Evolutionary conservation across 2,113 vertebrate species (phyloP).

Genomic region (Reinhardtius hippoglossoides): DNA sequence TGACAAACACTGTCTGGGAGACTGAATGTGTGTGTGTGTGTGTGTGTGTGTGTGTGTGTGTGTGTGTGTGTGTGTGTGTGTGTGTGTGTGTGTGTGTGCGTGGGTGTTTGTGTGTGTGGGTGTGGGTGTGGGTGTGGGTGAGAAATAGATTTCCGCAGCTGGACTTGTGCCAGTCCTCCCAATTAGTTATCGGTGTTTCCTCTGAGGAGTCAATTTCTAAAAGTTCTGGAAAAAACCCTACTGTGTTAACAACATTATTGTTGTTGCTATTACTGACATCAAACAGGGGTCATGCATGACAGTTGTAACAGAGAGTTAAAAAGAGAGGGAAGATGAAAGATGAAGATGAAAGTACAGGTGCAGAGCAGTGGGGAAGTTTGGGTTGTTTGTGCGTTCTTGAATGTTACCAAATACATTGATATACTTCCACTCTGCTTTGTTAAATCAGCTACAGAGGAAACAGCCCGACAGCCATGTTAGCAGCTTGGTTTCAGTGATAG

Average conservation of each 20-base stretch:
- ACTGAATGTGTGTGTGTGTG: conserved; percentile 22
- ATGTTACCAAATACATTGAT: too few relatives aligned
- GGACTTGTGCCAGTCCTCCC: background rate
- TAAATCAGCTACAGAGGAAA: too few relatives aligned
- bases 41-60: conserved; percentile 22
- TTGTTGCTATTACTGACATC: background rate
- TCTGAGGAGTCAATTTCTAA: background rate
- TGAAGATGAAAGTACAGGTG: too few relatives aligned
- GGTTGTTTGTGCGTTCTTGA: too few relatives aligned
- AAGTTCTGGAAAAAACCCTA: background rate
- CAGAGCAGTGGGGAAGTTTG: too few relatives aligned
- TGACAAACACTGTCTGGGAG: conserved; percentile 50
- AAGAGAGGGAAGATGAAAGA: too few relatives aligned
- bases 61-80: conserved; percentile 26
- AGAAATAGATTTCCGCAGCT: conserved; percentile 2
- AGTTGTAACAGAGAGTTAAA: too few relatives aligned
- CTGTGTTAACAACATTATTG: background rate
- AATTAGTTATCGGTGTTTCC: background rate
- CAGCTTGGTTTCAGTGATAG: too few relatives aligned
- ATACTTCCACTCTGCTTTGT: too few relatives aligned
- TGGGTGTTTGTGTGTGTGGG: background rate
- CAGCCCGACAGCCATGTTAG: too few relatives aligned
- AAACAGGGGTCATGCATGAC: too few relatives aligned
- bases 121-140: conserved; percentile 14
- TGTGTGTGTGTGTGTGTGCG: conserved; percentile 6